Base-by-base conservation (phyloP, 2,797 vertebrate species). In the Graptemys geographica region DNA sequence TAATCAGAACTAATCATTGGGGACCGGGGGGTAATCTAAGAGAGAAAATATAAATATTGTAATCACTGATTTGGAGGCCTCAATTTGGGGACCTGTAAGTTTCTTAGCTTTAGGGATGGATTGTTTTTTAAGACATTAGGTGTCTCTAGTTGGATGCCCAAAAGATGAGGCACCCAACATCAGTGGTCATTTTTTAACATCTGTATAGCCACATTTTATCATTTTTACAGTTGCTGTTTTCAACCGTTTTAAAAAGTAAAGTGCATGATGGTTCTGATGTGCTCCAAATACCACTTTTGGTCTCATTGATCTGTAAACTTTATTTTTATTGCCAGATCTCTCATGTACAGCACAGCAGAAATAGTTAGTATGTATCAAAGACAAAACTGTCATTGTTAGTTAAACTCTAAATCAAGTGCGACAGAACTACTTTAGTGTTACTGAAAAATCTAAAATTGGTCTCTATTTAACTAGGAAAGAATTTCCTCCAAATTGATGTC, bases 361-460 rank as follows among this genome's bases (percentile, higher is more conserved):
- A 15, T 5, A 15, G 19, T 96, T 95, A 83, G 41, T 52, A 86
- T 51, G 51, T 81, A 95, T 76, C 41, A 96, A 92, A 89, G n/a
- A 44, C 88, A 89, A 89, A 51, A 65, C 27, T 80, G 8, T 74
- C n/a, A 52, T 76, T 95, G 55, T 78, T 96, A 96, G 78, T 93
- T 97, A 69, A 62, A 21, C 8, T 90, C 56, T 72, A 81, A 91
- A 91, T 65, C 51, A 44, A 93, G 21, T 81, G 47, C 95, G 92
- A 94, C 52, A 88, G 18, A 96, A 84, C 49, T 87, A 82, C 91
- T 83, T 92, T 81, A 85, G 6, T 90, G 23, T 92, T 96, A 88
- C 84, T 85, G 56, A 92, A 90, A 96, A 92, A 90, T 74, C 56
- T 96, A 84, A 95, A 97, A 83, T 81, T 88, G 18, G 18, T 78